Conservation (phyloP, 1,140 invertebrate genomes). For the Drosophila simulans region DNA sequence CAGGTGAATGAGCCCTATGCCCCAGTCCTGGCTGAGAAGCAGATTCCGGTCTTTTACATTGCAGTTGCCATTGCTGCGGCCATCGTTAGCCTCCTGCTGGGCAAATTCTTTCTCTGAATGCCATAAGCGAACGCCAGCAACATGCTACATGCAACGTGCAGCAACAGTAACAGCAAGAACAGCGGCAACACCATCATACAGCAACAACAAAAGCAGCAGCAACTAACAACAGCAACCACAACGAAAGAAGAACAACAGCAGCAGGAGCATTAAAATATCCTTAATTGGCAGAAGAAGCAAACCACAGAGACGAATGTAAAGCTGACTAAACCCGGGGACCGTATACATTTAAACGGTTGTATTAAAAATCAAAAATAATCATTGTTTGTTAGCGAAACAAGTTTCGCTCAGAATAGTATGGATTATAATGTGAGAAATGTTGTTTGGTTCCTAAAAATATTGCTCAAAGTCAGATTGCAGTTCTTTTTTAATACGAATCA, state of each 20-base stretch:
- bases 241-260: slow-evolving; percentile 29
- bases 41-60: slow-evolving; percentile 85
- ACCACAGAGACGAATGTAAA: neutral
- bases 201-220: slow-evolving; percentile 16
- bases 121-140: slow-evolving; percentile 52
- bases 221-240: slow-evolving; percentile 21
- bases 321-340: slow-evolving; percentile 5
- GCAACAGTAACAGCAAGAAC: slow-evolving; percentile 27
- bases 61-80: slow-evolving; percentile 86
- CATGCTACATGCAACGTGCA: slow-evolving; percentile 29
- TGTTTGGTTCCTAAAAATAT: no score
- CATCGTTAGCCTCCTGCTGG: slow-evolving; percentile 86
- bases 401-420: no score
- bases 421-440: no score
- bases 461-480: no score
- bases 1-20: slow-evolving; percentile 75
- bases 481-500: no score
- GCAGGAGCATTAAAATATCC: slow-evolving; percentile 7
- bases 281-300: slow-evolving; percentile 9
- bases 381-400: no score
- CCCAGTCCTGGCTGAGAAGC: slow-evolving; percentile 84
- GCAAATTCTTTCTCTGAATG: slow-evolving; percentile 87
- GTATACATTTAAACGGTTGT: no score
- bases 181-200: slow-evolving; percentile 22
- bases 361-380: no score